Base-by-base conservation (phyloP, 2,888 invertebrate genomes). In the Orthosia cruda region DNA sequence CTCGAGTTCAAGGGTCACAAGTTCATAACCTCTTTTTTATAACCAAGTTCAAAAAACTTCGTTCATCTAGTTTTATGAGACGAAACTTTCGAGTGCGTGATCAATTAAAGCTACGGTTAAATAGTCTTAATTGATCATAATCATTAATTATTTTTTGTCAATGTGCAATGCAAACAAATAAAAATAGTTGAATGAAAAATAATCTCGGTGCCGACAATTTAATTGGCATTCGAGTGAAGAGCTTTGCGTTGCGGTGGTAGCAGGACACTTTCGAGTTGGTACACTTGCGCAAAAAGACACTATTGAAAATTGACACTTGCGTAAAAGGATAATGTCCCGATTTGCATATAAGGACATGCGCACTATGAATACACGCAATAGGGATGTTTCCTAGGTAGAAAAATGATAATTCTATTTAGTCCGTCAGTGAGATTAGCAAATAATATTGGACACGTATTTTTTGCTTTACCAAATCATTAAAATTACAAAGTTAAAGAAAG, bases 201-300 rank as follows among this genome's bases (percentile, higher is more conserved):
- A 58, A 77, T 26, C 54, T 40, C 15, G 18, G 13, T 76, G 64
- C 71, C 64, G 58, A 65, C 71, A 67, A 57, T 74, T 80, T 86
- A 86, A 84, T 86, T 86, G 80, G 73, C 47, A 87, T 74, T 78
- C 67, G 73, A 57, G 61, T 82, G 69, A 75, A 79, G 72, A 74
- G 81, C 61, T 71, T 74, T 77, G 76, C 74, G 15, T 32, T 58
- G 32, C 58, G 2, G 18, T 58, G 40, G 18, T 12, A 18, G 32
- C 18, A 58, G 58, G 58, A 58, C 32, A 58, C 58, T 32, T 58
- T 58, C 32, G 32, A 58, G 18, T 16, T 57, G 7, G 57, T 4
- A 58, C 18, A 58, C 58, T 58, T 58, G 32, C 57, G 57, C 26
- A 9, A 57, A 57, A 57, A 57, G 9, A 11, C 7, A 1, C 40